These are phyloP conservation scores for Leucozona laternaria DNA, from an alignment of 2,888 invertebrate species.

Conservation along the genomic window DNA sequence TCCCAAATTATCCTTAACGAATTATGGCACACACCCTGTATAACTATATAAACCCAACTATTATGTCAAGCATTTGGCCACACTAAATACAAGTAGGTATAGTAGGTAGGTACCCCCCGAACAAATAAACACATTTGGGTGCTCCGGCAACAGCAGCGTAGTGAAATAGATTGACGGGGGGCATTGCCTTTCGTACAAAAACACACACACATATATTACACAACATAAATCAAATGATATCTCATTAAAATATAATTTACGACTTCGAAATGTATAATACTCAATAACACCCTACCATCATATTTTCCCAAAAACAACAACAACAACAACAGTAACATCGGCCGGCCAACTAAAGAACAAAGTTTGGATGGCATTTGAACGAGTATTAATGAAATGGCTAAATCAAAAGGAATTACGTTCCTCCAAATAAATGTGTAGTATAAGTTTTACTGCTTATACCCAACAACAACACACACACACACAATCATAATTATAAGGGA, in stretches of 20 bases:
- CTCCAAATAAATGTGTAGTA: constrained; percentile 10
- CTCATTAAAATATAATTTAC: constrained; percentile 76
- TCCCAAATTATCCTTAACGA: too few species aligned
- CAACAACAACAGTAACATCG: constrained; percentile 2
- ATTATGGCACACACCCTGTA: too few species aligned
- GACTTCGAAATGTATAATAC: constrained; percentile 74
- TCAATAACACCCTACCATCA: constrained; percentile 50
- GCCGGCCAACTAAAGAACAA: constrained; percentile 44
- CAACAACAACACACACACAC: background rate
- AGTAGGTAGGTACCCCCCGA: constrained; percentile 11
- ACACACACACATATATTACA: constrained; percentile 37
- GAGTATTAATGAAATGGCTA: constrained; percentile 75
- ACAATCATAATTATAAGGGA: constrained; percentile 19
- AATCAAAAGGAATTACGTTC: constrained; percentile 75
- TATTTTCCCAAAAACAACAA: background rate
- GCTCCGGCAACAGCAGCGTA: constrained; percentile 24
- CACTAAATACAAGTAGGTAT: constrained; percentile 2
- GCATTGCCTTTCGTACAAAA: constrained; percentile 36
- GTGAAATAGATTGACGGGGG: constrained; percentile 68
- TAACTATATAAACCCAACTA: background rate
- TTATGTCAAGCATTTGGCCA: constrained; percentile 13
- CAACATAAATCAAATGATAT: constrained; percentile 76
- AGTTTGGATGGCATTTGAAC: constrained; percentile 72
- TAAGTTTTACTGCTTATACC: background rate
- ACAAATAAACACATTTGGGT: constrained; percentile 67